These are phyloP conservation scores for Therioaphis trifolii DNA, from an alignment of 2,888 invertebrate species.

Conservation along the genomic window DNA sequence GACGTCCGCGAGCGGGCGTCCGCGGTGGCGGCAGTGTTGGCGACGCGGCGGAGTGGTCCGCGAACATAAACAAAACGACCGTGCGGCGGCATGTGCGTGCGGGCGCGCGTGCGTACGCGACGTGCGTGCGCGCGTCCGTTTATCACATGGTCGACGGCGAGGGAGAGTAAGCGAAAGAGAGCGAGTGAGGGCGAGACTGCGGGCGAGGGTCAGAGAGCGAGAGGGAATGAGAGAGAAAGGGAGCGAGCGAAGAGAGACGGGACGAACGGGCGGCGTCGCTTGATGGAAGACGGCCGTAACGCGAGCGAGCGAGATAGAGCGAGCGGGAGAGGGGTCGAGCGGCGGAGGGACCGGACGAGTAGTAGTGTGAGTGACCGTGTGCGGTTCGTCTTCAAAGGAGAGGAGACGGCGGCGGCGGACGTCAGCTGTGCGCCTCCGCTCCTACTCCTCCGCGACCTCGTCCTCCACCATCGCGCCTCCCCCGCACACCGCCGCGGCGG, in stretches of 20 bases:
- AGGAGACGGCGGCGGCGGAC: slow-evolving; percentile 12
- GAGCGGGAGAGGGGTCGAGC: slow-evolving; percentile 19
- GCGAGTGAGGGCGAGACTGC: neutral
- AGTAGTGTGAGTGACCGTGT: slow-evolving; percentile 38
- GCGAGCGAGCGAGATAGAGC: neutral
- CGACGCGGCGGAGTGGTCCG: slow-evolving; percentile 1
- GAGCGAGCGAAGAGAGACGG: neutral
- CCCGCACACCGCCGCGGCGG: slow-evolving; percentile 7
- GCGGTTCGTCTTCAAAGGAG: slow-evolving; percentile 53
- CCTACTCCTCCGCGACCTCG: neutral
- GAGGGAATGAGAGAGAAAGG: neutral
- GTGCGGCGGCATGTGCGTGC: slow-evolving; percentile 4
- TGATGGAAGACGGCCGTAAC: neutral
- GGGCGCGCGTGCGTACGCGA: neutral
- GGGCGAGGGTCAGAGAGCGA: neutral
- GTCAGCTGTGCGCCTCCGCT: slow-evolving; percentile 41
- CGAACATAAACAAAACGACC: slow-evolving; percentile 57
- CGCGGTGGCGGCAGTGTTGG: neutral
- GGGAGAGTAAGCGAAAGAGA: too few species aligned
- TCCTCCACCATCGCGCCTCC: neutral
- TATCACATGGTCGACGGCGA: neutral
- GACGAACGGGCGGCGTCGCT: neutral
- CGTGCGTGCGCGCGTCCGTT: neutral
- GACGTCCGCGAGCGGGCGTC: slow-evolving; percentile 6
- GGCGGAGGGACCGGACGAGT: neutral